These are phyloP conservation scores for Strongylocentrotus purpuratus DNA, from an alignment of 35 echinoderm and acorn worm genomes.

Conservation along the genomic window DNA sequence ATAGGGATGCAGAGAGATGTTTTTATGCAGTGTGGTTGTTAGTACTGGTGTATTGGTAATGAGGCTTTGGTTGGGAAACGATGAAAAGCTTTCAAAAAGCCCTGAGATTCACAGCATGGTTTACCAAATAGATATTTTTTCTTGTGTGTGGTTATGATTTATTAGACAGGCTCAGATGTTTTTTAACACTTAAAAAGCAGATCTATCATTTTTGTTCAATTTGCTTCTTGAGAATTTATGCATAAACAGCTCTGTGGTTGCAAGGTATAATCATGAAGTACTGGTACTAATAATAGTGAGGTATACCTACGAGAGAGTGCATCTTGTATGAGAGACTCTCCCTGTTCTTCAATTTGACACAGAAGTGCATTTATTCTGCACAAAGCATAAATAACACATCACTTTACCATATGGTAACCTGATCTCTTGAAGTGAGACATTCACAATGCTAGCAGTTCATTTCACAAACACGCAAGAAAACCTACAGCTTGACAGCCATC, in stretches of 20 bases:
- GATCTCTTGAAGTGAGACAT: background rate
- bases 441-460: background rate
- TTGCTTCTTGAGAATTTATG: background rate
- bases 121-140: background rate
- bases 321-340: background rate
- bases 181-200: background rate
- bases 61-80: background rate
- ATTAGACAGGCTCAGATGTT: background rate
- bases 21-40: background rate
- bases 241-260: background rate
- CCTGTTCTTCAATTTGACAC: background rate
- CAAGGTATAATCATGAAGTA: background rate
- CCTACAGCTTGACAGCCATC: background rate
- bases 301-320: no score
- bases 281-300: background rate
- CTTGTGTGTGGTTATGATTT: background rate
- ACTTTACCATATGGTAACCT: background rate
- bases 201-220: background rate
- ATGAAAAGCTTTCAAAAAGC: background rate
- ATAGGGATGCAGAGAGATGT: background rate
- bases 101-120: constrained; percentile 33
- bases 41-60: background rate
- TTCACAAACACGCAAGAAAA: background rate
- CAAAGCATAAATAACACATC: background rate
- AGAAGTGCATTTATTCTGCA: background rate